Evolutionary conservation across 2,888 invertebrate species (phyloP), one percentile per base, ranked within the genome.

Genomic region (Pelosia muscerda): DNA sequence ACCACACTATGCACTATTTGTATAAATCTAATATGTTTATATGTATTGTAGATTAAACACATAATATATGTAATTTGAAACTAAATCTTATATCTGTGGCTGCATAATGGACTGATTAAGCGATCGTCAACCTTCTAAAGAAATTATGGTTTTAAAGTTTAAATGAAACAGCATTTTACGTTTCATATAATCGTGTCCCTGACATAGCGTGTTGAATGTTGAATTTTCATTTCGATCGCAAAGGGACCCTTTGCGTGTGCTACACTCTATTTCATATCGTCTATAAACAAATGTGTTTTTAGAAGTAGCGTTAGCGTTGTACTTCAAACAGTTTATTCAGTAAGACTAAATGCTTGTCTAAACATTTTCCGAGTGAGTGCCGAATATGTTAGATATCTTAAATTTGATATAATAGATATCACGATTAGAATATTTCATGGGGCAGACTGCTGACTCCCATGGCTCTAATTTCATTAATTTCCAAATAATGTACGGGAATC

Each of bases 161-260:
- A 49, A 49, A 49, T 19, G 49, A 9, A 49, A n/a, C 19, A 42
- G 19, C n/a, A 49, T n/a, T 49, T 49, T 49, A n/a, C n/a, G n/a
- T 49, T 49, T 49, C 19, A 9, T 49, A n/a, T 15, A n/a, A 49
- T 49, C n/a, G 49, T 49, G 49, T 49, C n/a, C 49, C n/a, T 9
- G 49, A 49, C 15, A 49, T 49, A 49, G n/a, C 49, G 49, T n/a
- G 49, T 49, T 49, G 49, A 49, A 49, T 49, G 49, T 49, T 49
- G 49, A 49, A 49, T 49, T 49, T 49, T 49, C 49, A 8, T 49
- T 49, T 49, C n/a, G 26, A 26, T 57, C 8, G 28, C 25, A 25
- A 28, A 28, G 15, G 49, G 49, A 49, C n/a, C 49, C 49, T 42
- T 49, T 49, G n/a, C 49, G 49, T 49, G 49, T 49, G 49, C n/a